Base-by-base conservation (phyloP, 2,797 vertebrate genomes). In the Sebastes hubbsi region DNA sequence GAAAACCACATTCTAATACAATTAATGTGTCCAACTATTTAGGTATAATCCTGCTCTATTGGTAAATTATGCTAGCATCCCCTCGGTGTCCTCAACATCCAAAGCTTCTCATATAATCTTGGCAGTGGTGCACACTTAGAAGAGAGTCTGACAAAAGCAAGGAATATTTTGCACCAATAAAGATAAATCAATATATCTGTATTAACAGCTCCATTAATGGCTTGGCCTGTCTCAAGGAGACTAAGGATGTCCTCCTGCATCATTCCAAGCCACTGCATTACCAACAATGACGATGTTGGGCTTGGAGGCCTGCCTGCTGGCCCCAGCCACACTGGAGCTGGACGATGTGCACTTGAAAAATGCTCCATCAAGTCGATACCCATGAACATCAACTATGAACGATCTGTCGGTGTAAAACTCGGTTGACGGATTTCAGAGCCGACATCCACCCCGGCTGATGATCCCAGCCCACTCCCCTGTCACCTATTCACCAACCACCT, bases 201-300 rank as follows among this genome's bases (percentile, higher is more conserved):
- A 88, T 91, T 87, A 91, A 89, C 69, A 81, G 75, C 75, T 62
- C 18, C 36, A 88, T 92, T 85, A 89, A 88, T 80, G 85, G 38
- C 62, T 60, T 6, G 49, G 72, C 22, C 84, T 49, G 84, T 89
- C 89, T 90, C 73, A 89, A 91, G 87, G 91, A 94, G 83, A 89
- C 72, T 13, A 6, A 55, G 78, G 78, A 86, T 46, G 55, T 75
- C 77, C 72, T 80, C 61, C 46, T 36, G 38, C 72, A 67, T 79
- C 34, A 42, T 71, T 82, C 62, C 71, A 30, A 84, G 74, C 73
- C 54, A 66, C 71, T 61, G 64, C 80, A 84, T 82, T 67, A 89
- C 64, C 71, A 84, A 87, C 83, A 68, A 79, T 69, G 77, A 87
- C n/a, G 29, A 77, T 66, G 16, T 42, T 20, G 22, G 60, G 66